Evolutionary conservation across 2,888 invertebrate species (phyloP), one percentile per base, ranked within the genome.

Genomic region (Tiliacea aurago): DNA sequence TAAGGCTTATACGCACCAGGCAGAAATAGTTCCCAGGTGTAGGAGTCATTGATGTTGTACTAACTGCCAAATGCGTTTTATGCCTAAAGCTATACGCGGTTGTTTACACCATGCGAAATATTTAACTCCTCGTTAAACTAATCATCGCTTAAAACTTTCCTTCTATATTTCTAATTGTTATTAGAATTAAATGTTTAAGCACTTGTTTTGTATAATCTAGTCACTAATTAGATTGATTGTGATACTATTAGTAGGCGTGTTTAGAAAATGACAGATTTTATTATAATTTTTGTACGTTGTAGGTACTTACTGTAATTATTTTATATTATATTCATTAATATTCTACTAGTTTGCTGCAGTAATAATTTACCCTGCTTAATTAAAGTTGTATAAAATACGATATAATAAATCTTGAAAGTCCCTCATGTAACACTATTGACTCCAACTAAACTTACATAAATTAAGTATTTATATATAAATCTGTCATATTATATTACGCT

Each of bases 151-250:
- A 49, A 74, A 80, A 45, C 1, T 49, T 37, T 70, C 45, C 45
- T 20, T 59, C 20, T 71, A 70, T 67, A 75, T 75, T 67, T 37
- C 45, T 65, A 68, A 51, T 20, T 78, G 75, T 81, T 84, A 53
- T 63, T 84, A 76, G 66, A 61, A 59, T 63, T 67, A 70, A 72
- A 80, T 73, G 63, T 73, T 67, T 66, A 74, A 76, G 72, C 73
- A 78, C 65, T 79, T 51, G 75, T 85, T 85, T 76, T 70, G 11
- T 59, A 70, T 70, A 77, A 58, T 56, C 41, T 86, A 77, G 75
- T 72, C 72, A 83, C 64, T 83, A 73, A 70, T 76, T 86, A 86
- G 78, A 82, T 84, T 76, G 72, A 85, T 81, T 87, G 87, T 86
- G 87, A 86, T 87, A 86, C 76, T 86, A 81, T 81, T 74, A 83